Percentiles rank a stretch among this genome's conserved stretches.
Evolutionary conservation across 2,888 invertebrate genomes (phyloP).

Genomic region (Ischnus inquisitorius): DNA sequence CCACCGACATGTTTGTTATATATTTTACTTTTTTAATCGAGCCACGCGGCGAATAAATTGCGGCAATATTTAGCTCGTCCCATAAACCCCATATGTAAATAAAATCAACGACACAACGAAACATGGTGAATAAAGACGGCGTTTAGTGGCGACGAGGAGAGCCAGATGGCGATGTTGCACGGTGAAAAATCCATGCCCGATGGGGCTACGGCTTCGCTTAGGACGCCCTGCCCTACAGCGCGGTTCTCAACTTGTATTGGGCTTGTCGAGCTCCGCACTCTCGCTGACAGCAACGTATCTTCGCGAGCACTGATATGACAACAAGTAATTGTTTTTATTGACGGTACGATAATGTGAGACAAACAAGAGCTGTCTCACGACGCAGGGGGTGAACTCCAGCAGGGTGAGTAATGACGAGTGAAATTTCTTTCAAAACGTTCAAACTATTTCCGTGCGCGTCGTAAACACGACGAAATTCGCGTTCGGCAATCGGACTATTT

Average conservation of each 20-base stretch:
- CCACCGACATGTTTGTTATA: no score
- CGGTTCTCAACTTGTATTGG: constrained; percentile 52
- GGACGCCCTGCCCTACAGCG: constrained; percentile 41
- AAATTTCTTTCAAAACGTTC: constrained; percentile 31
- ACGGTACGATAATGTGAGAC: constrained; percentile 77
- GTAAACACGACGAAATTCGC: neutral
- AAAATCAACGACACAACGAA: neutral
- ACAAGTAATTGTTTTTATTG: constrained; percentile 81
- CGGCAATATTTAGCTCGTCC: neutral
- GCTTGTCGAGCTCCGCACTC: constrained; percentile 46
- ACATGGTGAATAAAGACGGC: neutral
- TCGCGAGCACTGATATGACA: constrained; percentile 76
- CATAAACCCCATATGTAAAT: neutral
- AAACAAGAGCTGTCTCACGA: constrained; percentile 68
- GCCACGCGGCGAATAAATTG: neutral
- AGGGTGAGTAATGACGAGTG: constrained; percentile 69
- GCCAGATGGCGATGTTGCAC: constrained; percentile 58
- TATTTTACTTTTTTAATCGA: neutral
- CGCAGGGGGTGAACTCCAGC: constrained; percentile 71
- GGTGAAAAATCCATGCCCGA: constrained; percentile 45
- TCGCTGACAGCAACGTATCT: constrained; percentile 38
- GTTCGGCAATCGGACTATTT: constrained; percentile 21
- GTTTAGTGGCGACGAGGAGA: constrained; percentile 6
- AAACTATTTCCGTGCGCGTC: neutral
- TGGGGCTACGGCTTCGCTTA: constrained; percentile 27